phyloP scores from a whole-genome alignment of 2,797 vertebrate species.

The Hydrolagus colliei region DNA sequence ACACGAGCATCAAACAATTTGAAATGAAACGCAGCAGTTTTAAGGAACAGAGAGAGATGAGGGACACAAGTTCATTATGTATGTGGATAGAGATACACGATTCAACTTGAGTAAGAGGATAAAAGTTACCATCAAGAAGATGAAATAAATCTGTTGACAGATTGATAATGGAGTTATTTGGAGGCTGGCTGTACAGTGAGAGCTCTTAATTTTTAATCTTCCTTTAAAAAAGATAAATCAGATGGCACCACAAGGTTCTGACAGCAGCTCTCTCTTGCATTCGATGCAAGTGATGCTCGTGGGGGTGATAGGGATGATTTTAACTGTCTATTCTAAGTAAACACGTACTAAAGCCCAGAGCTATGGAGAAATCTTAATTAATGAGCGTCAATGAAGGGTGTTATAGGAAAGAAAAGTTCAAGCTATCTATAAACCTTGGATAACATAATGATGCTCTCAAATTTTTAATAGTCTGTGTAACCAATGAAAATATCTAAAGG shows the following conservation, averaged over 20 bases:
- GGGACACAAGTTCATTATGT: background rate
- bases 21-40: background rate
- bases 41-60: background rate
- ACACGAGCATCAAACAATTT: background rate
- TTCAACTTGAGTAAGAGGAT: no score
- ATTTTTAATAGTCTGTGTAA: background rate
- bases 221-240: constrained; percentile 26
- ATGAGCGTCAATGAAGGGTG: background rate
- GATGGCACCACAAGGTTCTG: constrained; percentile 22
- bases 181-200: background rate
- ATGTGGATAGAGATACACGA: background rate
- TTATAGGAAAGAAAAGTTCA: background rate
- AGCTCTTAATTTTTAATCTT: constrained; percentile 6
- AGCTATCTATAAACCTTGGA: background rate
- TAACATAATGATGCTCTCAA: background rate
- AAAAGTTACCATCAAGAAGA: background rate
- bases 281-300: background rate
- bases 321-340: constrained; percentile 4
- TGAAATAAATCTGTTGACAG: background rate
- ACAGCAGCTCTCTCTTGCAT: constrained; percentile 11
- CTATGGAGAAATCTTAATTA: background rate
- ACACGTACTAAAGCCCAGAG: background rate
- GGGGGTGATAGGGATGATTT: constrained; percentile 13
- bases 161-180: constrained; percentile 4
- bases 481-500: background rate